These are phyloP conservation scores for Drosophila kepulauana DNA, from an alignment of 1,140 invertebrate genomes.

Conservation along the genomic window DNA sequence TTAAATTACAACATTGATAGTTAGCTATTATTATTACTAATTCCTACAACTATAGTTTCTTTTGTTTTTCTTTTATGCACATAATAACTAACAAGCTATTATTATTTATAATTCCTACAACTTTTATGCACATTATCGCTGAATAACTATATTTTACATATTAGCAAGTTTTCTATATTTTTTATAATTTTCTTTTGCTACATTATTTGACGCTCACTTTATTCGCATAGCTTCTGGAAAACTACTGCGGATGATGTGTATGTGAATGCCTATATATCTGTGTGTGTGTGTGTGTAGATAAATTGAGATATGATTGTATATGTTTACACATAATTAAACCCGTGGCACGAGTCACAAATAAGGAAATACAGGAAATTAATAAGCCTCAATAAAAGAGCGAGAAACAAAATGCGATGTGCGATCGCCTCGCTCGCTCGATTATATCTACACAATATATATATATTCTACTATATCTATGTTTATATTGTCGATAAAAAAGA, in stretches of 20 bases:
- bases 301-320: slow-evolving; percentile 33
- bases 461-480: neutral
- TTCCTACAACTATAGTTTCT: too few relatives aligned
- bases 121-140: too few relatives aligned
- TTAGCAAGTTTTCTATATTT: too few relatives aligned
- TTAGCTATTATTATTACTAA: too few relatives aligned
- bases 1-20: too few relatives aligned
- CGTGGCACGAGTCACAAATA: slow-evolving; percentile 55
- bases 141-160: too few relatives aligned
- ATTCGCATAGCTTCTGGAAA: neutral
- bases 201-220: neutral
- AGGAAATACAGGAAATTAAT: slow-evolving; percentile 78
- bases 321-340: slow-evolving; percentile 67
- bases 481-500: slow-evolving; percentile 57
- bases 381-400: slow-evolving; percentile 41
- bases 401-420: slow-evolving; percentile 2
- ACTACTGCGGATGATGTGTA: neutral
- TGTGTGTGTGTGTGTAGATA: slow-evolving; percentile 21
- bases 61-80: too few relatives aligned
- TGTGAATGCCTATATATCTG: neutral
- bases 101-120: too few relatives aligned
- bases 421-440: neutral
- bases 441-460: neutral
- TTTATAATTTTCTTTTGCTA: too few relatives aligned
- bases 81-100: too few relatives aligned